Conservation (phyloP, 53 echinoderm and acorn worm genomes). For the Antedon mediterranea region DNA sequence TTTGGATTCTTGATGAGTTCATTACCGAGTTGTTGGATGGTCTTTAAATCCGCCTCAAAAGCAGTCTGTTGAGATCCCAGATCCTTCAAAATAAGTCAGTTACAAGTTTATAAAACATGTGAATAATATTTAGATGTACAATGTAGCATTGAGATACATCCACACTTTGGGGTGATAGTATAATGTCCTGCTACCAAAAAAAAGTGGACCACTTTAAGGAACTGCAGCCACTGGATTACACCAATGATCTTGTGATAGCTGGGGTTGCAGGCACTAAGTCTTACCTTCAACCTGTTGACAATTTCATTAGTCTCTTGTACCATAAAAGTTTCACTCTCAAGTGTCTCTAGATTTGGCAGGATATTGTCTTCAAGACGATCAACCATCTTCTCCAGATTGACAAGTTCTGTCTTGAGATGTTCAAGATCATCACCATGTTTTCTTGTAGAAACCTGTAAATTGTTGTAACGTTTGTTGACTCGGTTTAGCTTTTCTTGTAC, state of each 20-base stretch:
- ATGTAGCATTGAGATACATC: too few relatives aligned
- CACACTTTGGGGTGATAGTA: too few relatives aligned
- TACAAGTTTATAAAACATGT: too few relatives aligned
- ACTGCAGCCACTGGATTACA: too few relatives aligned
- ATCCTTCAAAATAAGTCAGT: background rate
- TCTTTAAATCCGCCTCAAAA: constrained; percentile 12
- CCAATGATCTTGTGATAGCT: too few relatives aligned
- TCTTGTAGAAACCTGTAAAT: constrained; percentile 28
- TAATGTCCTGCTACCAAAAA: too few relatives aligned
- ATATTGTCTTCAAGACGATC: constrained; percentile 93
- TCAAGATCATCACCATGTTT: constrained; percentile 56
- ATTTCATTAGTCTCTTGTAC: constrained; percentile 46
- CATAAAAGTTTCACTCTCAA: constrained; percentile 66
- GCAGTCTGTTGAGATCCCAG: background rate
- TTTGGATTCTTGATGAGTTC: constrained; percentile 79
- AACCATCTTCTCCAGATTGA: constrained; percentile 69
- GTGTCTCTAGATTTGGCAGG: constrained; percentile 66
- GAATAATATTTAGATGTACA: too few relatives aligned
- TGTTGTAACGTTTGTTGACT: constrained; percentile 59
- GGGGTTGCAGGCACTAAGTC: too few relatives aligned
- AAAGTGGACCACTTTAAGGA: too few relatives aligned
- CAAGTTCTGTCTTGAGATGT: constrained; percentile 42
- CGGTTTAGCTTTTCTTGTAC: constrained; percentile 66
- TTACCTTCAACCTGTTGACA: constrained; percentile 62
- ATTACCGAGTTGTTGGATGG: constrained; percentile 79